Evolutionary conservation across 2,797 vertebrate genomes (phyloP), one percentile per base, ranked within the genome.

Genomic region (Ispidina picta): DNA sequence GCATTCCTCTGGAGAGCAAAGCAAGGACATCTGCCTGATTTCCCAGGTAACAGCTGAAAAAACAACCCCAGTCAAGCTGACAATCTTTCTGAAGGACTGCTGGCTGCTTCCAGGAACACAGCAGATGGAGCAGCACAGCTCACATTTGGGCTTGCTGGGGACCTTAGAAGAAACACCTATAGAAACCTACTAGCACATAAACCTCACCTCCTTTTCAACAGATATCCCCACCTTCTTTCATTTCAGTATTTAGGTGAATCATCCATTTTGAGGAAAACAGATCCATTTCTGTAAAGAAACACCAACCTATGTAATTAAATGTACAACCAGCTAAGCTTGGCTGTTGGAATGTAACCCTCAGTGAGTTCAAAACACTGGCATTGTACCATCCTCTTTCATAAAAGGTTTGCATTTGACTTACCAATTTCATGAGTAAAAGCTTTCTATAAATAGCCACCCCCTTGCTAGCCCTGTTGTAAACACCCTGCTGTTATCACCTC

Each of bases 81-180:
- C 1, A 71, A 60, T 43, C 7, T 39, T 46, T 15, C 65, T 43
- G 16, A 29, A 86, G 77, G 39, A 46, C 4, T 22, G 49, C 22
- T 68, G 39, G 33, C 4, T 22, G 49, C 20, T 68, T 25, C 16
- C 41, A 54, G 37, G 35, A 41, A 44, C 3, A 14, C 5, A 5
- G 1, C 54, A 16, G 59, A 3, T 7, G 58, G 44, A 21, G 15
- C 0, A n/a, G 46, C 63, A 43, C 0, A 2, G 3, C 23, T 14
- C 5, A 4, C 54, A 9, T 23, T 14, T 31, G 49, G 54, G 52
- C 59, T 43, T n/a, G 54, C 28, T 35, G 44, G 64, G 51, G 56
- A 31, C 37, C 46, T 89, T 17, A n/a, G 37, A 37, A 62, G 41
- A 51, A 81, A 8, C 44, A 44, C 10, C 46, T 13, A 3, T 62